Conservation (phyloP, 2,888 invertebrate genomes). For the Alentia gelatinosa region DNA sequence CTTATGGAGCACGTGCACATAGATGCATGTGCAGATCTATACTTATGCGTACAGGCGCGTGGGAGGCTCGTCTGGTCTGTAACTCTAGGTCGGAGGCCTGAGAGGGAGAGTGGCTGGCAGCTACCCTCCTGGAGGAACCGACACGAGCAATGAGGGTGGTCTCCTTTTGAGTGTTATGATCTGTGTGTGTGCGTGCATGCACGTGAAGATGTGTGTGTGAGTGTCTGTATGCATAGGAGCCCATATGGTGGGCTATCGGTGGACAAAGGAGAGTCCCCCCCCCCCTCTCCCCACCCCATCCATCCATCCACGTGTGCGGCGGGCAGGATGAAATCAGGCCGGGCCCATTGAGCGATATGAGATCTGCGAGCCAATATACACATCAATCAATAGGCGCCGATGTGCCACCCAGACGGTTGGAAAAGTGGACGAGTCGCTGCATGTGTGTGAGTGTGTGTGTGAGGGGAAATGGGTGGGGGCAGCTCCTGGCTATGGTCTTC, state of each 20-base stretch:
- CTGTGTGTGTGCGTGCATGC: background rate
- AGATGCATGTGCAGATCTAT: too few species aligned
- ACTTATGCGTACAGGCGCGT: too few species aligned
- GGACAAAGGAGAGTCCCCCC: background rate
- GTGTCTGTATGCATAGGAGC: background rate
- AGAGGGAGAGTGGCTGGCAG: too few species aligned
- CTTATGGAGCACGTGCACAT: too few species aligned
- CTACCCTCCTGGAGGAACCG: too few species aligned
- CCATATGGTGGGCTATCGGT: background rate
- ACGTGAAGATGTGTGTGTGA: background rate
- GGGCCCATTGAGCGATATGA: conserved; percentile 33
- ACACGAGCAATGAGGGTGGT: too few species aligned
- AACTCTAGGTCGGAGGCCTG: too few species aligned
- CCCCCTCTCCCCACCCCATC: background rate
- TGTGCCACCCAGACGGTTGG: background rate
- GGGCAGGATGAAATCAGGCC: conserved; percentile 24
- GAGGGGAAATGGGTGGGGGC: background rate
- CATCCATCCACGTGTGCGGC: background rate
- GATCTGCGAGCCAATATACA: conserved; percentile 43
- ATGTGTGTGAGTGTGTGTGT: background rate
- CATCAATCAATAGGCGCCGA: conserved; percentile 36
- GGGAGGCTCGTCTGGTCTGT: too few species aligned
- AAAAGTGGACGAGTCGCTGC: background rate
- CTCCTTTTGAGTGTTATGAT: too few species aligned
- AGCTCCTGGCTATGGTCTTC: background rate